Percentiles rank a stretch among this genome's conserved stretches.
These are phyloP conservation scores for Progne subis DNA, from an alignment of 2,113 vertebrate species.

Conservation along the genomic window DNA sequence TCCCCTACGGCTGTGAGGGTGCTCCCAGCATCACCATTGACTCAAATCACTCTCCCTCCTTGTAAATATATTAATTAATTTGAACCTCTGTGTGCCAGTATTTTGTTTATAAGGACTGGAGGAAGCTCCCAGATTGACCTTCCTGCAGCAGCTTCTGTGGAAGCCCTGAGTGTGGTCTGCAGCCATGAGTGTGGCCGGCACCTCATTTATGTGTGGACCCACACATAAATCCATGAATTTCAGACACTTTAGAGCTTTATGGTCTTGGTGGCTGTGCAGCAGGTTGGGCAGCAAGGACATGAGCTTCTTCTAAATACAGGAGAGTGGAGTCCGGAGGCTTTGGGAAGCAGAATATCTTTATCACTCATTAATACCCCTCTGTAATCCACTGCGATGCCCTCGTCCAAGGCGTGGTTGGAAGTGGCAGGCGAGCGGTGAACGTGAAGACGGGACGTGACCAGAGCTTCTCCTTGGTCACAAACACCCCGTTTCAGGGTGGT, in stretches of 20 bases:
- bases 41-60: not conserved
- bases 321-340: fast-evolving
- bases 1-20: not conserved
- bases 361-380: fast-evolving
- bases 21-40: not conserved
- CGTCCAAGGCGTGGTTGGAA: not conserved
- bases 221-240: slow-evolving; percentile 59
- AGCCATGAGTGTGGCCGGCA: not conserved
- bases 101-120: not conserved
- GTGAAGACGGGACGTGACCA: not conserved
- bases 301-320: not conserved
- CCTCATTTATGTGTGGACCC: slow-evolving; percentile 20
- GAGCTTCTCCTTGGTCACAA: not conserved
- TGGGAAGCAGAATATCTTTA: not conserved
- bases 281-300: not conserved
- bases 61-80: not conserved
- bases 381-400: fast-evolving
- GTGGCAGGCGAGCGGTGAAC: not conserved
- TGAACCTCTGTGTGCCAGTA: not conserved
- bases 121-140: not conserved
- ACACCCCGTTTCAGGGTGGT: not conserved
- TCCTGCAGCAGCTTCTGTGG: not conserved
- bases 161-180: not conserved
- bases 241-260: slow-evolving; percentile 66
- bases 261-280: not conserved